Base-by-base conservation (phyloP, 1,140 invertebrate species). In the Nylanderia fulva region DNA sequence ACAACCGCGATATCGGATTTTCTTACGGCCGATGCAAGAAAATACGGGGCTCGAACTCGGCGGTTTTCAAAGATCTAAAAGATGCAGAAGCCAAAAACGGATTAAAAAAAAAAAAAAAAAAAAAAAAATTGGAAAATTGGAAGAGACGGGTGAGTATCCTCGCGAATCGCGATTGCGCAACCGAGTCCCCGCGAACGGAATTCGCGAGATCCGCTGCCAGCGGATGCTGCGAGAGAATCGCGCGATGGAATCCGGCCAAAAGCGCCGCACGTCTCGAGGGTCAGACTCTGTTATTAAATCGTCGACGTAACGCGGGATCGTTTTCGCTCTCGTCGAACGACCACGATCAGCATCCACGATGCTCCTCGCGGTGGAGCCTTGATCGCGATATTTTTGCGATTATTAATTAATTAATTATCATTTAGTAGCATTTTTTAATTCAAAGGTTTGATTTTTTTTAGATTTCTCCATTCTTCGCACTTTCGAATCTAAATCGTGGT, bases 171-270 rank as follows among this genome's bases (percentile, higher is more conserved):
- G 24, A 72, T 82, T 82, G 77, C 52, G 39, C 66, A 82, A 82
- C 71, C 66, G 29, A 45, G 18, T 68, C 2, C 9, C 60, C 36
- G 36, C 36, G 33, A 36, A 52, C 77, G 77, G 52, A 82, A 82
- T 82, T 82, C 66, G 64, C 77, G 48, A 36, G 52, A 80, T 42
- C 13, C 24, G 36, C 52, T 82, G 83, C 74, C 74, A 85, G 42
- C 83, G 29, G 39, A 36, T 24, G 61, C 39, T 39, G 58, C 27
- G 58, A 48, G 15, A n/a, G n/a, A n/a, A n/a, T n/a, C 56, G 71
- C 83, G 83, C 68, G 48, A 45, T 82, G 39, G 76, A 82, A 68
- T 86, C 80, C 24, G 68, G 68, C 76, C 79, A 82, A 87, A 86
- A 85, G 33, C 18, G 15, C 64, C 54, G 64, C 45, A 21, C 39